Base-by-base conservation (phyloP, 1,140 invertebrate species). In the Drosophila pseudoananassae region DNA sequence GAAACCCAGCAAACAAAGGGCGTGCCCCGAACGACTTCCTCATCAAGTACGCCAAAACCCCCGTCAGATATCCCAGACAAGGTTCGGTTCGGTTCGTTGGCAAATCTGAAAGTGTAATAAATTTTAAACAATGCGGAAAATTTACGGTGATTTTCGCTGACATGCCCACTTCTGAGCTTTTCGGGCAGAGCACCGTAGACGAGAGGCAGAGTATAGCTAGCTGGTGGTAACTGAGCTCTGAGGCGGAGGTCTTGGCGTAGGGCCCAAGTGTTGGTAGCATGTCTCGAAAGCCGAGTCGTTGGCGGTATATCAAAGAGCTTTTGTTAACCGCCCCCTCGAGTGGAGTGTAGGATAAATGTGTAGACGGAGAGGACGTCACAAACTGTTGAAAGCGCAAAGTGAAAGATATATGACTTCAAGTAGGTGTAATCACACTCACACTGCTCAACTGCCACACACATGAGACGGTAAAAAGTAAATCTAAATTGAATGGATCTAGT, bases 111-210 rank as follows among this genome's bases (percentile, higher is more conserved):
- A 87, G 82, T 87, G 82, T 87, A 87, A 87, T 87, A 87, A 88
- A 87, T 87, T 87, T 87, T 88, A 82, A 87, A 87, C 82, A 87
- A 88, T 87, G 82, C 83, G 82, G 82, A 87, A 87, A 87, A 87
- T 87, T 87, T 87, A 87, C 82, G 82, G 82, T 87, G 83, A 88
- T 87, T 87, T 87, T 87, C 83, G 83, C 82, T 87, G 82, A 87
- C 82, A 87, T 87, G 83, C 82, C 82, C 82, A 87, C 82, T 88
- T 82, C 83, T 87, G 78, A 88, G 83, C 78, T 75, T 82, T 78
- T 82, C 58, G 70, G 55, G 70, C 66, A 31, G 43, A 33, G 46
- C 20, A 23, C 29, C 46, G 55, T 61, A 69, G 63, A 43, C 59
- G 60, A 31, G n/a, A n/a, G n/a, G n/a, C n/a, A n/a, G n/a, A n/a